Evolutionary conservation across 92 coral and sea anemone species (phyloP), one percentile per base, ranked within the genome.

Genomic region (Siderastrea siderea): DNA sequence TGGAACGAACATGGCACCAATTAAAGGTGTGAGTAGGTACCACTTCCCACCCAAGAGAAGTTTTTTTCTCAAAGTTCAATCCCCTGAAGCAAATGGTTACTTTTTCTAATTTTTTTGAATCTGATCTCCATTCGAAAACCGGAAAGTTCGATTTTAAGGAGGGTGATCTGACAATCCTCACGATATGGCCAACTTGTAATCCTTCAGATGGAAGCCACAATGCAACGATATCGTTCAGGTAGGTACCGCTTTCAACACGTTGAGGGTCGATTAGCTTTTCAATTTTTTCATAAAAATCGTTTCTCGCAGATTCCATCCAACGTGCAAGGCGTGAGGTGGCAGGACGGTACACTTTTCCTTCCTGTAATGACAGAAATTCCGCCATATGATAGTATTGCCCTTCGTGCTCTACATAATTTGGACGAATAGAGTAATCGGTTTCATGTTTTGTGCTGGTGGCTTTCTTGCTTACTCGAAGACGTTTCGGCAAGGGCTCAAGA

Each of bases 291-390:
- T 84, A 90, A 46, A 90, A 90, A 65, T 90, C 90, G 50, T 84
- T 84, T 69, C 93, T 84, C n/a, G 87, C 76, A 3, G 58, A 81
- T 43, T 69, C 80, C 71, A 90, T 90, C 93, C 89, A 90, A 6
- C 86, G 81, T 47, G 85, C 38, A 2, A 78, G 63, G 6, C 90
- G 73, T 50, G 93, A 90, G 15, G 14, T 75, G 51, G 89, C 75
- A n/a, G 92, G 92, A 3, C 88, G 65, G 68, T 90, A 77, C 9
- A 90, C 86, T 46, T 90, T 90, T 10, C 90, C 93, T 74, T 83
- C 68, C 68, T 90, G 93, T 15, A 90, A 58, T 3, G 89, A 76
- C 46, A 90, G 77, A 84, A 90, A 90, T 62, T 90, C 90, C 12
- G 90, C 90, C 13, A 90, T 90, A 58, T 90, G 90, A 43, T 71